These are phyloP conservation scores for Bothrops jararaca DNA, from an alignment of 2,113 vertebrate genomes.

Conservation along the genomic window DNA sequence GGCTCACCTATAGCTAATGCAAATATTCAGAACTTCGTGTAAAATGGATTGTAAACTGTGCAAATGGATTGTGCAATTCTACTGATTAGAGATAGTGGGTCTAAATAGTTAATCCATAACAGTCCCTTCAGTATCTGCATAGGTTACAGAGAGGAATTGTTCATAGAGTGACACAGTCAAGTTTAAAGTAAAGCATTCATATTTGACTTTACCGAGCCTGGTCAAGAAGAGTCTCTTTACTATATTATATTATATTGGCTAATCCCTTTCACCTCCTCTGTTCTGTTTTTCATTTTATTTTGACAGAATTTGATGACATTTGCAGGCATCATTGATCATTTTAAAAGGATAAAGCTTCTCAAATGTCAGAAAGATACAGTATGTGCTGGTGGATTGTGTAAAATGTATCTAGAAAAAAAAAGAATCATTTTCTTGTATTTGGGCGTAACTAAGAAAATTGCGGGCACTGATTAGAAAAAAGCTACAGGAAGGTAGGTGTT, in stretches of 20 bases:
- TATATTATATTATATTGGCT: background rate
- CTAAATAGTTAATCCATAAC: background rate
- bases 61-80: background rate
- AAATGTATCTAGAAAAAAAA: background rate
- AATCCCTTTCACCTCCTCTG: background rate
- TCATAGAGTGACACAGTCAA: background rate
- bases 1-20: too few species aligned
- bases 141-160: background rate
- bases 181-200: background rate
- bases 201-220: background rate
- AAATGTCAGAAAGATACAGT: background rate
- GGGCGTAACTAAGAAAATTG: background rate
- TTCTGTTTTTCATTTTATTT: background rate
- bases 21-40: background rate
- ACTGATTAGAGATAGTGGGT: background rate
- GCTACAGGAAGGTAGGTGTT: background rate
- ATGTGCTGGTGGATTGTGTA: background rate
- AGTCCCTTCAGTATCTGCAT: background rate
- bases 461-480: background rate
- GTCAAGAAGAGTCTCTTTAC: background rate
- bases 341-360: background rate
- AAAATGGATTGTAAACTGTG: background rate
- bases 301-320: background rate
- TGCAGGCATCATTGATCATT: background rate
- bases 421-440: background rate